phyloP scores from a whole-genome alignment of 2,113 vertebrate genomes.

The Panthera leo region DNA sequence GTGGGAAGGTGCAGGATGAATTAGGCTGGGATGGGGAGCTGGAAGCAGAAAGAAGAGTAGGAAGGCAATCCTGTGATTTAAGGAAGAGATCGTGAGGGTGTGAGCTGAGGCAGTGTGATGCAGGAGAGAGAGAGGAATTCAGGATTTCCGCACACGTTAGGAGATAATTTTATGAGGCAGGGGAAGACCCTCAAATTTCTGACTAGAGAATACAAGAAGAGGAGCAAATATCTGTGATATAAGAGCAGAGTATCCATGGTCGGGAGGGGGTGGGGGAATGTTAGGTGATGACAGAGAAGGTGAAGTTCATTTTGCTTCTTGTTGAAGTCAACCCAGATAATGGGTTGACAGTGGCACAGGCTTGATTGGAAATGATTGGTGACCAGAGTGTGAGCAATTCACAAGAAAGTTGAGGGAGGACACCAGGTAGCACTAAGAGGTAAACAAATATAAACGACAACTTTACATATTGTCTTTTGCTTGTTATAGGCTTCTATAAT shows the following conservation, averaged over 20 bases:
- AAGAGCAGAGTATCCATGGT: not conserved
- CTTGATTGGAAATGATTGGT: not conserved
- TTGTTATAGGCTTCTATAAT: not conserved
- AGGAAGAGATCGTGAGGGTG: not conserved
- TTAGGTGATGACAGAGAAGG: not conserved
- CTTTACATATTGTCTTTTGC: not conserved
- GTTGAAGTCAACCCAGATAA: not conserved
- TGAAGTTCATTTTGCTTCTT: not conserved
- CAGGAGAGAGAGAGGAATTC: not conserved
- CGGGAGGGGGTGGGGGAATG: not conserved
- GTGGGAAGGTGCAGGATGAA: not conserved
- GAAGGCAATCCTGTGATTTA: not conserved
- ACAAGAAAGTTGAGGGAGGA: not conserved
- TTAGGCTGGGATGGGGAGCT: not conserved
- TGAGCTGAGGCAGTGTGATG: rapidly evolving
- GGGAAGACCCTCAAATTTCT: not conserved
- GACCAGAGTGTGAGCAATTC: not conserved
- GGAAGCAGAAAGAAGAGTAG: not conserved
- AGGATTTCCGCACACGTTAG: not conserved
- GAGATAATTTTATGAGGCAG: not conserved
- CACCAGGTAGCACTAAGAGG: not conserved
- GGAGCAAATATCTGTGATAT: not conserved
- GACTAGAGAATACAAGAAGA: not conserved
- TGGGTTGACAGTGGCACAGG: not conserved
- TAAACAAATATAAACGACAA: not conserved